These are phyloP conservation scores for Pimpla rufipes DNA, from an alignment of 2,888 invertebrate species.

Conservation along the genomic window DNA sequence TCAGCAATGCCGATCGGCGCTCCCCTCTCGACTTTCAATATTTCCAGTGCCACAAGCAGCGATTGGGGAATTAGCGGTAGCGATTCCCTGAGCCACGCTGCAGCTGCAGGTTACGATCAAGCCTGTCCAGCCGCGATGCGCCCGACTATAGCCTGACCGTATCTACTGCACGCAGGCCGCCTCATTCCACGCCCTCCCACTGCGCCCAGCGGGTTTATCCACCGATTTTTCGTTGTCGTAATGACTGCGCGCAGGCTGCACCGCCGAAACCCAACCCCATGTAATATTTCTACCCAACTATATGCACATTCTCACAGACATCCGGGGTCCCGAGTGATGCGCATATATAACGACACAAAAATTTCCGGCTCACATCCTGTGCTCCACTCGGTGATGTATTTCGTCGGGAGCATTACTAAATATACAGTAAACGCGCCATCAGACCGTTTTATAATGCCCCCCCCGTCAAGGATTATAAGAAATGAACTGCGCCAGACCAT, in stretches of 20 bases:
- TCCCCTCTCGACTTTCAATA: neutral
- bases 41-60: slow-evolving; percentile 6
- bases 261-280: neutral
- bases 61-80: slow-evolving; percentile 32
- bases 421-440: slow-evolving; percentile 15
- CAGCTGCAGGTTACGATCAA: slow-evolving; percentile 4
- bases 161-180: slow-evolving; percentile 69
- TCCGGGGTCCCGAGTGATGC: neutral
- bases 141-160: slow-evolving; percentile 66
- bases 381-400: neutral
- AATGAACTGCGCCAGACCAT: slow-evolving; percentile 2
- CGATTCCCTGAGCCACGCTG: neutral
- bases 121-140: slow-evolving; percentile 31
- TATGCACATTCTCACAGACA: neutral
- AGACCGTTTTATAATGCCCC: slow-evolving; percentile 5
- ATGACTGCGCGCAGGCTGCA: neutral
- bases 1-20: neutral
- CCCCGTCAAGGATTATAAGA: slow-evolving; percentile 15
- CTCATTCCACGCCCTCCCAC: slow-evolving; percentile 36
- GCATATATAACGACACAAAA: neutral
- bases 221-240: slow-evolving; percentile 13
- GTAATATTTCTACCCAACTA: neutral
- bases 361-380: neutral
- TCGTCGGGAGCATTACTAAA: slow-evolving; percentile 17
- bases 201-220: neutral